Conservation (phyloP, 2,797 vertebrate species). For the Tragelaphus eurycerus region DNA sequence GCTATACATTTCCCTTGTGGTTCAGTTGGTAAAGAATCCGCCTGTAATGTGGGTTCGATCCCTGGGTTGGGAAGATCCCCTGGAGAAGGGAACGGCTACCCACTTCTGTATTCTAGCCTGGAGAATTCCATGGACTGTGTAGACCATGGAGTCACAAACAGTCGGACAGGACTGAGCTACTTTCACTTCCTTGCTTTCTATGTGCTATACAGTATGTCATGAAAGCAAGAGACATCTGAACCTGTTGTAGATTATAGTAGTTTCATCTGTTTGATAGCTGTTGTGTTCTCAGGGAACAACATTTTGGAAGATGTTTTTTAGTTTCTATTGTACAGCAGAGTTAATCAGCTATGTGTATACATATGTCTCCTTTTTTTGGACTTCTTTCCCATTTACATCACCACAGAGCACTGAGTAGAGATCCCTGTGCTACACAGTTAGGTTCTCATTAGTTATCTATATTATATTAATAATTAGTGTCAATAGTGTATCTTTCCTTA, state of each 20-base stretch:
- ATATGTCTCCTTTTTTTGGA: no score
- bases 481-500: neutral
- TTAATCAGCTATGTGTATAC: no score
- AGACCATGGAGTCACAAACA: neutral
- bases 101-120: neutral
- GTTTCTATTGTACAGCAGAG: no score
- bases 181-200: neutral
- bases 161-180: neutral
- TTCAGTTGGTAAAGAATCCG: neutral
- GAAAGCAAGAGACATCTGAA: neutral
- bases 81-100: neutral
- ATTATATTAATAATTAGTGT: no score
- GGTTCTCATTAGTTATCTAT: no score
- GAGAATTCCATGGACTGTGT: neutral
- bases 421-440: no score
- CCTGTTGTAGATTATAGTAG: neutral
- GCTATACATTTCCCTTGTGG: neutral
- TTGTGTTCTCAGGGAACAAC: neutral
- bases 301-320: neutral
- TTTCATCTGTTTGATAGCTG: neutral
- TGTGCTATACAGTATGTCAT: no score
- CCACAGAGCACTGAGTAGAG: no score
- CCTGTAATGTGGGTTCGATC: neutral
- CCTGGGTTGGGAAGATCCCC: neutral
- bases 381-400: no score